Conservation (phyloP, 2,888 invertebrate genomes). For the Camponotus fellah region DNA sequence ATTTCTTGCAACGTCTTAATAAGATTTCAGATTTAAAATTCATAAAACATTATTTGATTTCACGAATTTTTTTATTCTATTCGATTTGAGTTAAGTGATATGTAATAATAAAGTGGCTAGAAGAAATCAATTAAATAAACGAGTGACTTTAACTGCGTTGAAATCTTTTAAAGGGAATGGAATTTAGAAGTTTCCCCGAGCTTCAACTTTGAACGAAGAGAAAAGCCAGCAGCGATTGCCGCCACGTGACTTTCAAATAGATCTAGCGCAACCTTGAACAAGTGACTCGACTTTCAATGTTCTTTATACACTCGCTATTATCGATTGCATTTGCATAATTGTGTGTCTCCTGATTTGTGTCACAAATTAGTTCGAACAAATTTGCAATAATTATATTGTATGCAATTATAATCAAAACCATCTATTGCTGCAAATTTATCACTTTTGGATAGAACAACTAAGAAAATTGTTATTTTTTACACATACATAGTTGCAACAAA, state of each 20-base stretch:
- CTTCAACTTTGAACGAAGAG: not conserved
- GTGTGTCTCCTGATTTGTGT: not conserved
- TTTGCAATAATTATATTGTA: not conserved
- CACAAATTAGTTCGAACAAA: constrained; percentile 8
- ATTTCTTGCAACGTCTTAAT: not conserved
- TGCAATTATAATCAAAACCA: not conserved
- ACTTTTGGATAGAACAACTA: not conserved
- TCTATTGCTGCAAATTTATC: not conserved
- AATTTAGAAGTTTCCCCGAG: constrained; percentile 32
- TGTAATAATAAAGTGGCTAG: not conserved
- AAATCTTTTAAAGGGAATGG: constrained; percentile 8
- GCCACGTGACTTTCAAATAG: constrained; percentile 67
- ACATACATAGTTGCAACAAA: not conserved
- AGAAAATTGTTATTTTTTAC: not conserved
- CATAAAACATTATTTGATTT: not conserved
- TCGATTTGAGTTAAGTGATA: not conserved
- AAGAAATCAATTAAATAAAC: not conserved
- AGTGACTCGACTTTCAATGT: constrained; percentile 44
- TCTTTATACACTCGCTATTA: constrained; percentile 5
- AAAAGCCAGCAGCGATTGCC: constrained; percentile 21
- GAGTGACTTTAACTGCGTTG: not conserved
- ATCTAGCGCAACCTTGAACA: constrained; percentile 64
- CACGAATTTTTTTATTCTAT: not conserved
- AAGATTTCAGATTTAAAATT: not conserved
- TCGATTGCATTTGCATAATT: constrained; percentile 54